These are phyloP conservation scores for Drosophila antonietae DNA, from an alignment of 2,888 invertebrate species.

Conservation along the genomic window DNA sequence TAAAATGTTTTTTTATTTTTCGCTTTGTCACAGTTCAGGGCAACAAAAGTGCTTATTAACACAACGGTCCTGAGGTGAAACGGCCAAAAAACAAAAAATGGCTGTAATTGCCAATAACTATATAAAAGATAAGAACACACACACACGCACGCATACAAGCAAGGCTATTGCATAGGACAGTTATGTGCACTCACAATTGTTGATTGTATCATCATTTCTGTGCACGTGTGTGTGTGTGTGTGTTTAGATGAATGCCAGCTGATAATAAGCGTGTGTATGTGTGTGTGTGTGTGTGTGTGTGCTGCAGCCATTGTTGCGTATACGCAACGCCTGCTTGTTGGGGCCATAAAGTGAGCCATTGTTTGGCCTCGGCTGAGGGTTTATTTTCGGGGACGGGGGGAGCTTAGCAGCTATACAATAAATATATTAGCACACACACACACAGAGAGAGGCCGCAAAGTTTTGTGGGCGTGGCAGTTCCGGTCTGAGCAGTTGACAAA, in stretches of 20 bases:
- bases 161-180: slow-evolving; percentile 42
- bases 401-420: slow-evolving; percentile 36
- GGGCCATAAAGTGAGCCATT: slow-evolving; percentile 55
- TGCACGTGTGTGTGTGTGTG: slow-evolving; percentile 2
- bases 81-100: slow-evolving; percentile 25
- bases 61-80: slow-evolving; percentile 10
- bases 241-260: slow-evolving; percentile 13
- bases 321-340: slow-evolving; percentile 53
- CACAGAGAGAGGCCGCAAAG: slow-evolving; percentile 25
- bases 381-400: not conserved
- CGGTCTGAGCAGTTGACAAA: slow-evolving; percentile 9
- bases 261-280: slow-evolving; percentile 14
- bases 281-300: slow-evolving; percentile 15
- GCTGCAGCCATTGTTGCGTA: slow-evolving; percentile 48
- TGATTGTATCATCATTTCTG: slow-evolving; percentile 43
- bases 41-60: slow-evolving; percentile 18
- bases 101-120: slow-evolving; percentile 58
- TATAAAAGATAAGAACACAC: slow-evolving; percentile 29
- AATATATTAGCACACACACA: slow-evolving; percentile 66
- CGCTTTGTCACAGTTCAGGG: slow-evolving; percentile 24
- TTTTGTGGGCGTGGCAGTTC: slow-evolving; percentile 19
- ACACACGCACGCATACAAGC: slow-evolving; percentile 8
- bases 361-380: slow-evolving; percentile 32
- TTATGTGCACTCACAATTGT: slow-evolving; percentile 54
- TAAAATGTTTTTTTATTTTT: not conserved